Evolutionary conservation across 2,797 vertebrate species (phyloP), one percentile per base, ranked within the genome.

Genomic region (Sebastes kiyomatsui): DNA sequence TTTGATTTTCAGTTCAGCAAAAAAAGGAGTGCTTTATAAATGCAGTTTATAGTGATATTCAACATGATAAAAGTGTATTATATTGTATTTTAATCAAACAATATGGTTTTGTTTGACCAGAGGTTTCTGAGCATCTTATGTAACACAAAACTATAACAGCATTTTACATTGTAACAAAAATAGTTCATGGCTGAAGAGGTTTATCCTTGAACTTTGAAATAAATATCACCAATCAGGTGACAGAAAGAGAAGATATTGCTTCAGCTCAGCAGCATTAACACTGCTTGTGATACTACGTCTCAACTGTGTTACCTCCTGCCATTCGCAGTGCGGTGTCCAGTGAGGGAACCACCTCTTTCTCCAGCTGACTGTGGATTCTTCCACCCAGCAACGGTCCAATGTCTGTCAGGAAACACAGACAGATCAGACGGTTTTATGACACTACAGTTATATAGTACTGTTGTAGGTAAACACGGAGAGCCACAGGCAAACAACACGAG

Each of bases 331-430:
- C 95, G 0, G 92, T 93, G 80, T 98, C 96, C 18, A 99, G 96
- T 0, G 97, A 96, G 0, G 98, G 98, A 46, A 95, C 93, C 7
- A 98, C 97, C 30, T 96, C 95, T 88, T 94, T 97, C 74, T 93
- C 96, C 60, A 99, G 90, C 56, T 96, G 95, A 20, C 95, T 93
- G 5, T 96, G 96, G 82, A 99, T 97, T 85, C 95, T 93, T 0
- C 67, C 94, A 33, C 98, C 97, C 64, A 99, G 95, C 88, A 99
- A 28, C 18, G 92, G 94, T 64, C 96, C 96, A 30, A 99, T 96
- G 88, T 97, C 98, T 99, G 92, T 25, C 62, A 72, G 59, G 18
- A 75, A 58, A 75, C 56, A 84, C 12, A 56, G 66, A 72, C 7
- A 10, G 3, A 65, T 77, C 30, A 65, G 20, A 55, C 6, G 1